Evolutionary conservation across 2,113 vertebrate species (phyloP).

Genomic region (Corythaixoides concolor): DNA sequence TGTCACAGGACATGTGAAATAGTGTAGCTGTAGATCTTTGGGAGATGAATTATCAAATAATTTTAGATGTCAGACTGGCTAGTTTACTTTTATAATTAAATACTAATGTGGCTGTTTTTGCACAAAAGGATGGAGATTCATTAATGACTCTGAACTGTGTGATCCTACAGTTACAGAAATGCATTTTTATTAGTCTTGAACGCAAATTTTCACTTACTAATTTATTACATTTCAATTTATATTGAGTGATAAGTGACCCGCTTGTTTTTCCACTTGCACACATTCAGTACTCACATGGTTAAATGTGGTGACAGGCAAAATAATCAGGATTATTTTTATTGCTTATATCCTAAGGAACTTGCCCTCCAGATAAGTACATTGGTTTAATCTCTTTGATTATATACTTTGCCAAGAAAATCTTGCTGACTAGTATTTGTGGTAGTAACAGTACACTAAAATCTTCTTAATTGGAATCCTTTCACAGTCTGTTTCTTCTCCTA

Average conservation of each 20-base stretch:
- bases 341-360: background rate
- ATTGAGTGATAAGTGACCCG: background rate
- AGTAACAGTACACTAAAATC: background rate
- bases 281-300: background rate
- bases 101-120: background rate
- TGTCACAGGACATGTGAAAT: background rate
- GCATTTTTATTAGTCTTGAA: background rate
- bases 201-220: background rate
- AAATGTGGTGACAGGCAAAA: background rate
- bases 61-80: background rate
- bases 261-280: background rate
- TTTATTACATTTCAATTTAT: background rate
- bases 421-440: background rate
- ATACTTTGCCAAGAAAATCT: background rate
- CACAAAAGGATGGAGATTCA: background rate
- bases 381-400: background rate
- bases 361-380: background rate
- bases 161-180: background rate
- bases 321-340: background rate
- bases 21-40: background rate
- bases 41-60: background rate
- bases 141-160: background rate
- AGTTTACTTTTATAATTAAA: background rate
- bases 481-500: background rate
- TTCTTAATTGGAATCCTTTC: constrained; percentile 7